Evolutionary conservation across 2,888 invertebrate genomes (phyloP), one percentile per base, ranked within the genome.

Genomic region (Pyrgus malvae): DNA sequence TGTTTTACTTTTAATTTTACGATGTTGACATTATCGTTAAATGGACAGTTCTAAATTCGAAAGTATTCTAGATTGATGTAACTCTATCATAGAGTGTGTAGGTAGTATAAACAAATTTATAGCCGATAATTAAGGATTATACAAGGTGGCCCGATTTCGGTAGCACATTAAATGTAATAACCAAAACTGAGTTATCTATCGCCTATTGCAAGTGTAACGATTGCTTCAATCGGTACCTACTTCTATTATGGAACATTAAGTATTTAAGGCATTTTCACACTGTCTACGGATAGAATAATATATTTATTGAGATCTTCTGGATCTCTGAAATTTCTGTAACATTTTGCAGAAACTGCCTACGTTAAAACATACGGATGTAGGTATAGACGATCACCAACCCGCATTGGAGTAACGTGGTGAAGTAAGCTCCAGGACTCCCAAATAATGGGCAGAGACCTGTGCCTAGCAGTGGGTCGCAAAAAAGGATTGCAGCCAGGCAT

Each of bases 61-160:
- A 49, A 38, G 29, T 29, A 49, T 38, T 37, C 27, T 38, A 48
- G 33, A 33, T 48, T 37, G 16, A 16, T 17, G 35, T 16, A 37
- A 38, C 27, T 48, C 27, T 38, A 48, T 48, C 16, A 38, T 25
- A 14, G 37, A 9, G 9, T 8, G 37, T 23, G 23, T 23, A 23
- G 29, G 8, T 45, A 48, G n/a, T 17, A 29, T 42, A 9, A 42
- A 11, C n/a, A n/a, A 35, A 35, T 50, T 50, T 50, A 51, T 51
- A 33, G 35, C 27, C 23, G 27, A 42, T 42, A 50, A 50, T 42
- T 12, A n/a, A 14, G 12, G 14, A 16, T 19, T 23, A 19, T 40
- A 51, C 35, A 33, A 35, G 48, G 55, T 48, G 41, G 19, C 45
- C 59, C 59, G 61, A 55, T 60, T 63, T 62, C 48, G 61, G 55